These are phyloP conservation scores for Cryptotis parvus DNA, from an alignment of 2,113 vertebrate genomes.

Conservation along the genomic window DNA sequence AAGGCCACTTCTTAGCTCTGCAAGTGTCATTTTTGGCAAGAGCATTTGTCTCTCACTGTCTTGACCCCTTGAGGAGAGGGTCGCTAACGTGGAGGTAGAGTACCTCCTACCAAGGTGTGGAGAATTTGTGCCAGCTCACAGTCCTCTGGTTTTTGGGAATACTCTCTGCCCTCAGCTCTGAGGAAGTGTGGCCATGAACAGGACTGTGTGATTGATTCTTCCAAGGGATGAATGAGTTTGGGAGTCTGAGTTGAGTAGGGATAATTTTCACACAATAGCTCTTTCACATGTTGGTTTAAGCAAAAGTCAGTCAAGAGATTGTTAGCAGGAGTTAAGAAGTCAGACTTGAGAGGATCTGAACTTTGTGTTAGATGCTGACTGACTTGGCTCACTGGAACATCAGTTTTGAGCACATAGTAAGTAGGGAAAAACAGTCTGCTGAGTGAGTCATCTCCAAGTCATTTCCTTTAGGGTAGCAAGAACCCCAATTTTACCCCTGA, in stretches of 20 bases:
- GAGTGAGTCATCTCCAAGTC: constrained; percentile 3
- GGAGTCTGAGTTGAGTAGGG: constrained; percentile 27
- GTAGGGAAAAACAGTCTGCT: not conserved
- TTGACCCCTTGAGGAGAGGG: not conserved
- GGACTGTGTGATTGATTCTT: not conserved
- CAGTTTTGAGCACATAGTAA: not conserved
- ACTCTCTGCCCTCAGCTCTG: not conserved
- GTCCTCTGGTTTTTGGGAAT: not conserved
- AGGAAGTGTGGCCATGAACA: not conserved
- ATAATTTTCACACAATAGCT: constrained; percentile 36
- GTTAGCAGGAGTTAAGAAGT: not conserved
- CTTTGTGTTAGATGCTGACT: not conserved
- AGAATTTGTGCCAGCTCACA: not conserved
- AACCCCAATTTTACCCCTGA: not conserved
- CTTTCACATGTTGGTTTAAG: constrained; percentile 31
- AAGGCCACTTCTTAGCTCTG: not conserved
- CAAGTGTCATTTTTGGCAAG: not conserved
- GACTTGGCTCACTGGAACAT: not conserved
- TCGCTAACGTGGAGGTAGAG: not conserved
- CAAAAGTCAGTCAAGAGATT: not conserved
- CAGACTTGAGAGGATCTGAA: not conserved
- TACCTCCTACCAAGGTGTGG: too few relatives aligned
- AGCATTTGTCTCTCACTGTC: constrained; percentile 1
- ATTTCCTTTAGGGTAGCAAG: not conserved
- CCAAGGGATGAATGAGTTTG: not conserved